Conservation (phyloP, 2,888 invertebrate species). For the Cephus pulcher region DNA sequence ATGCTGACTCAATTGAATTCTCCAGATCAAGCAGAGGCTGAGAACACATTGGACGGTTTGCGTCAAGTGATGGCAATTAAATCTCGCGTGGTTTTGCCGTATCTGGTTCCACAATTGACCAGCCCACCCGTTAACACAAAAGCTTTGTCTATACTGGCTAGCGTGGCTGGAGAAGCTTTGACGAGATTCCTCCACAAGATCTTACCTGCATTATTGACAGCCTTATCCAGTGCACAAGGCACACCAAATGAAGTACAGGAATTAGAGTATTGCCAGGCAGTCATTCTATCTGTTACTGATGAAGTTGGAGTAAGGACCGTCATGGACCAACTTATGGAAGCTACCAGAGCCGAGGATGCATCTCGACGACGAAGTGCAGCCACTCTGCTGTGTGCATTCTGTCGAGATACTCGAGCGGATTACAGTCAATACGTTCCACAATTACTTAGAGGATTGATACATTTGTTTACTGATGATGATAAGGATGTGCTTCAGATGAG, state of each 20-base stretch:
- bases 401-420: slow-evolving; percentile 88
- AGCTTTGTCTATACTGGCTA: slow-evolving; percentile 92
- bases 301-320: slow-evolving; percentile 89
- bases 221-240: slow-evolving; percentile 78
- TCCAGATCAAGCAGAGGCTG: slow-evolving; percentile 82
- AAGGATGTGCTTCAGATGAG: slow-evolving; percentile 85
- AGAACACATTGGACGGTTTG: slow-evolving; percentile 94
- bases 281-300: slow-evolving; percentile 90
- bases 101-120: slow-evolving; percentile 94
- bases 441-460: slow-evolving; percentile 86
- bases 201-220: slow-evolving; percentile 87
- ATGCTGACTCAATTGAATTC: slow-evolving; percentile 87
- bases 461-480: slow-evolving; percentile 85
- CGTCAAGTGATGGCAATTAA: slow-evolving; percentile 98
- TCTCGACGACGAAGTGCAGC: slow-evolving; percentile 84
- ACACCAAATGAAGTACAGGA: slow-evolving; percentile 77
- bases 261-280: slow-evolving; percentile 91
- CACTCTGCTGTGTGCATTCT: slow-evolving; percentile 89
- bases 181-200: slow-evolving; percentile 92
- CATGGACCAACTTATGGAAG: slow-evolving; percentile 86
- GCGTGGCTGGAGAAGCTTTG: slow-evolving; percentile 93
- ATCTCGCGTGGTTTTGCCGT: slow-evolving; percentile 94
- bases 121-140: slow-evolving; percentile 91
- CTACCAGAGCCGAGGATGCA: slow-evolving; percentile 74
- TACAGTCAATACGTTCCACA: slow-evolving; percentile 89